These are phyloP conservation scores for Drosophila mimica DNA, from an alignment of 2,888 invertebrate genomes.

Conservation along the genomic window DNA sequence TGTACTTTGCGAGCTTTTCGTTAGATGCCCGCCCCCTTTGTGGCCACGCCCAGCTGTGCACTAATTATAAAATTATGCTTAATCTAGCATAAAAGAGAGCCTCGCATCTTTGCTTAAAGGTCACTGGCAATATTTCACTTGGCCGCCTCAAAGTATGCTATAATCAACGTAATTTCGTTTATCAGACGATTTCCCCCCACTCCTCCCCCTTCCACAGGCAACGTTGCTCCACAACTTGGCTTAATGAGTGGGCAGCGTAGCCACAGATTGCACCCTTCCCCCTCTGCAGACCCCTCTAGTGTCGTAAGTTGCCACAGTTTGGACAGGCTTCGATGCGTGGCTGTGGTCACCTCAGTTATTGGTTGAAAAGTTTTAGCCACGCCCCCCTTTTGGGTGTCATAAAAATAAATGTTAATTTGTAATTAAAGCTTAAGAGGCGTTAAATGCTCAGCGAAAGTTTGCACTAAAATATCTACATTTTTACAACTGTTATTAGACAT, in stretches of 20 bases:
- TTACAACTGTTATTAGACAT: constrained; percentile 46
- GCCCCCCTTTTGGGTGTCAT: constrained; percentile 7
- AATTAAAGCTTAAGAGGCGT: constrained; percentile 45
- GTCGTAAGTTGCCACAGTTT: constrained; percentile 30
- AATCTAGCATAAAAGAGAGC: constrained; percentile 64
- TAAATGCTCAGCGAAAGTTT: constrained; percentile 38
- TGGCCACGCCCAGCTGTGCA: constrained; percentile 37
- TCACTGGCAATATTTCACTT: constrained; percentile 63
- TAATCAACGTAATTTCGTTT: constrained; percentile 62
- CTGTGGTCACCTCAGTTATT: constrained; percentile 45
- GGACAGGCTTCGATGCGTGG: constrained; percentile 19
- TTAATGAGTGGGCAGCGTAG: constrained; percentile 36
- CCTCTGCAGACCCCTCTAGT: background rate
- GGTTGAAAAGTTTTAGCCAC: constrained; percentile 23
- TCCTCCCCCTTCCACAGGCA: background rate
- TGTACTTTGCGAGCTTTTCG: constrained; percentile 2
- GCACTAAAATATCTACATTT: constrained; percentile 10
- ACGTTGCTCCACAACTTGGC: background rate
- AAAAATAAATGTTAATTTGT: constrained; percentile 54
- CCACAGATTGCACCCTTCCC: constrained; percentile 7
- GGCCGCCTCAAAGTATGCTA: constrained; percentile 53
- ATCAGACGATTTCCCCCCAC: constrained; percentile 19
- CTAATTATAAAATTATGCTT: constrained; percentile 74
- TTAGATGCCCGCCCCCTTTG: background rate
- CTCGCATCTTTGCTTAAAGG: constrained; percentile 33